A percentile compares a stretch with the other conserved stretches of the same genome.
Conservation (phyloP, 2,888 invertebrate genomes). For the Macaria liturata region DNA sequence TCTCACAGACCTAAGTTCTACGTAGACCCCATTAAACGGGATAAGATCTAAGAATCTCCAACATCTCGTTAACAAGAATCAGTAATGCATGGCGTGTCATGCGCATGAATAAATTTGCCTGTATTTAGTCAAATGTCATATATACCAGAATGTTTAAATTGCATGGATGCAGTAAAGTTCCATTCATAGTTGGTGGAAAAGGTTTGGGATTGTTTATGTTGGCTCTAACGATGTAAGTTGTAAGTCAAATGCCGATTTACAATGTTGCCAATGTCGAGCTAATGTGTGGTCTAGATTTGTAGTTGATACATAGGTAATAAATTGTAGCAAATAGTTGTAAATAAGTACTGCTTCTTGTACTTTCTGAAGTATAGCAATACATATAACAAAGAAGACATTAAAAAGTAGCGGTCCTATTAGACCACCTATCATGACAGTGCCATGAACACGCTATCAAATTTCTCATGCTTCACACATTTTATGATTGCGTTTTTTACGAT, state of each 20-base stretch:
- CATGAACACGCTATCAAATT: background rate
- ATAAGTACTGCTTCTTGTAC: too few species aligned
- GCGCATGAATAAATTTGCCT: constrained; percentile 15
- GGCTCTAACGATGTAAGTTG: constrained; percentile 27
- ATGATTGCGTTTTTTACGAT: constrained; percentile 20
- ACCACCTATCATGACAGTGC: constrained; percentile 2
- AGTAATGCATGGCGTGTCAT: constrained; percentile 14
- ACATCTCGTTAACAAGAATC: constrained; percentile 11
- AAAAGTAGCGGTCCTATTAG: constrained; percentile 11
- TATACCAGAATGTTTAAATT: constrained; percentile 12
- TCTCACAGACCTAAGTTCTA: too few species aligned
- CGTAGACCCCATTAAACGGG: constrained; percentile 4
- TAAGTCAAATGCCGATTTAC: constrained; percentile 45
- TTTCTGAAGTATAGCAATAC: too few species aligned
- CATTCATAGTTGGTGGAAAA: constrained; percentile 18
- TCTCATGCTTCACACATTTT: constrained; percentile 16
- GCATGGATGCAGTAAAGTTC: constrained; percentile 14
- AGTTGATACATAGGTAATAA: too few species aligned
- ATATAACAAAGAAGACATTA: too few species aligned
- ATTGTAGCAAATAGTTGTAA: too few species aligned
- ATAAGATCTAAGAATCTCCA: background rate
- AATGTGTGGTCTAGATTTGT: too few species aligned
- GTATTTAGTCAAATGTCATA: constrained; percentile 22
- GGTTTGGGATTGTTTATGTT: constrained; percentile 32
- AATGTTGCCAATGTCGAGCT: constrained; percentile 32